Evolutionary conservation across 2,888 invertebrate species (phyloP).

Genomic region (Callinectes sapidus): DNA sequence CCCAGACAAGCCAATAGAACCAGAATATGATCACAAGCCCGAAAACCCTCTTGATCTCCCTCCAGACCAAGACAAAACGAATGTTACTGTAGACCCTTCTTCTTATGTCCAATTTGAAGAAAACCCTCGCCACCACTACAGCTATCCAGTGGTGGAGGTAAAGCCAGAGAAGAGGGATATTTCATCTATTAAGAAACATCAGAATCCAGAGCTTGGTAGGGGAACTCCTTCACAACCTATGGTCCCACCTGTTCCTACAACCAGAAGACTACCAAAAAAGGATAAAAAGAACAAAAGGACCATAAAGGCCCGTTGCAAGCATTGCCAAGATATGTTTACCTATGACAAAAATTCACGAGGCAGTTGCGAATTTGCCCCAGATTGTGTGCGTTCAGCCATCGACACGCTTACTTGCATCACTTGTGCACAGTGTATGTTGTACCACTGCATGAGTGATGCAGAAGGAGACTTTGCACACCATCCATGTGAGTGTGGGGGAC

Average conservation of each 20-base stretch:
- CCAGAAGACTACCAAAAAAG: conserved; percentile 55
- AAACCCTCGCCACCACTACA: conserved; percentile 82
- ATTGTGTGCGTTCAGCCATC: conserved; percentile 86
- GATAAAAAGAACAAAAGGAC: conserved; percentile 49
- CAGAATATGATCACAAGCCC: conserved; percentile 75
- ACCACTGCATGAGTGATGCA: conserved; percentile 94
- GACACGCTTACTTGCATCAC: conserved; percentile 89
- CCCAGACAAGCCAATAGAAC: conserved; percentile 61
- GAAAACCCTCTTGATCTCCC: conserved; percentile 77
- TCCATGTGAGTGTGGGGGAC: conserved; percentile 85
- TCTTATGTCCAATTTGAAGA: conserved; percentile 87
- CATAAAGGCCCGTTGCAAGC: conserved; percentile 75
- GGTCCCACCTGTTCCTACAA: conserved; percentile 48
- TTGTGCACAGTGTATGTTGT: conserved; percentile 92
- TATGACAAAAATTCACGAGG: conserved; percentile 91
- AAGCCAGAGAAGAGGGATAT: conserved; percentile 69
- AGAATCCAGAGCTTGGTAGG: conserved; percentile 60
- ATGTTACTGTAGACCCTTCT: conserved; percentile 77
- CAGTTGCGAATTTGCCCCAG: conserved; percentile 85
- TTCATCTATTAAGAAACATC: conserved; percentile 69
- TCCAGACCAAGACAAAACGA: conserved; percentile 73
- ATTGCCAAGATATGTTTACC: conserved; percentile 81
- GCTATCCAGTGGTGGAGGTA: conserved; percentile 84
- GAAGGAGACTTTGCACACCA: conserved; percentile 91
- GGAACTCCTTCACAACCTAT: conserved; percentile 62